phyloP scores from a whole-genome alignment of 2,888 invertebrate genomes.

The Torymus aiolomorphi region DNA sequence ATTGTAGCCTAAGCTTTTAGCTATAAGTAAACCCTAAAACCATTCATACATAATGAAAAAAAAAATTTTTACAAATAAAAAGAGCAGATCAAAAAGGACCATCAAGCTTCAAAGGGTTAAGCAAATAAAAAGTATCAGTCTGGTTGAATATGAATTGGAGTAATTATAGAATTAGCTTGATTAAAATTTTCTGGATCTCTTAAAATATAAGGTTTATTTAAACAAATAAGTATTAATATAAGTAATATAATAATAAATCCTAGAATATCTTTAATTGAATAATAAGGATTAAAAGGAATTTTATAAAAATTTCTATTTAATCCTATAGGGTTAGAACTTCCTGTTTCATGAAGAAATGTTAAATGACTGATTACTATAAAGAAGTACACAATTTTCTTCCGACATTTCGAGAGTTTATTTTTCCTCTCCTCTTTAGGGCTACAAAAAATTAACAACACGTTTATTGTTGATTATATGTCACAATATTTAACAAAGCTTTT shows the following conservation, averaged over 20 bases:
- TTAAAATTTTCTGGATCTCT: constrained; percentile 86
- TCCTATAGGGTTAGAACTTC: constrained; percentile 83
- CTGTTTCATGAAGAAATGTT: constrained; percentile 82
- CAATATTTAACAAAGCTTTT: too few species aligned
- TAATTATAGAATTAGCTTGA: constrained; percentile 82
- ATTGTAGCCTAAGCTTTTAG: too few species aligned
- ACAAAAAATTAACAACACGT: too few species aligned
- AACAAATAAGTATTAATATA: constrained; percentile 76
- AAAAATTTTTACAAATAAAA: too few species aligned
- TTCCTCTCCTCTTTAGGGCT: too few species aligned
- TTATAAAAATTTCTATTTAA: constrained; percentile 82
- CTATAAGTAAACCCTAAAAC: too few species aligned
- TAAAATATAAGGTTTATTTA: constrained; percentile 80
- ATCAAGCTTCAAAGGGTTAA: too few species aligned
- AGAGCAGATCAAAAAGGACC: too few species aligned
- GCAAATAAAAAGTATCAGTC: constrained; percentile 92
- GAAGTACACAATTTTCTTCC: too few species aligned
- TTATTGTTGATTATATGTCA: too few species aligned
- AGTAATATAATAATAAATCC: constrained; percentile 79
- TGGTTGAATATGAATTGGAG: constrained; percentile 87
- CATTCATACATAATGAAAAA: too few species aligned
- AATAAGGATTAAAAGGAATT: constrained; percentile 84
- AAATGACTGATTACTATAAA: constrained; percentile 82
- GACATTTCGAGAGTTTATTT: too few species aligned
- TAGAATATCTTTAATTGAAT: constrained; percentile 80